Conservation (phyloP, 2,797 vertebrate genomes). For the Falco novaeseelandiae region DNA sequence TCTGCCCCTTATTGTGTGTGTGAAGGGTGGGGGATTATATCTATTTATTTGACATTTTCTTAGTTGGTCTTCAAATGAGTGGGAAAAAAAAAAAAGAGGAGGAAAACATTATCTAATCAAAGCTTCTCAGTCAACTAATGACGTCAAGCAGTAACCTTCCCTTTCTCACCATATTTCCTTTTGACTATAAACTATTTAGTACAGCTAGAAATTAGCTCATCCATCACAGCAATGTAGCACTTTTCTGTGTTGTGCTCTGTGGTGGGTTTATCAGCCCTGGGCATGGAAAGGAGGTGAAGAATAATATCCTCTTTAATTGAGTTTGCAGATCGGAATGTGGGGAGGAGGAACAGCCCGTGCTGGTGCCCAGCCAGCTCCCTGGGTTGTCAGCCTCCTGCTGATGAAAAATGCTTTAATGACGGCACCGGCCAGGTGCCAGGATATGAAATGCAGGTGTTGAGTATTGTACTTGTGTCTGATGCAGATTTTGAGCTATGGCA, state of each 20-base stretch:
- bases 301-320: constrained; percentile 38
- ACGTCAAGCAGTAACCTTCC: not conserved
- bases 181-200: not conserved
- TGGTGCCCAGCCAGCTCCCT: fast-evolving
- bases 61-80: not conserved
- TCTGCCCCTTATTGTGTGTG: not conserved
- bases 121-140: not conserved
- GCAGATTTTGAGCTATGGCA: not conserved
- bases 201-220: not conserved
- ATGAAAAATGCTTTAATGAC: not conserved
- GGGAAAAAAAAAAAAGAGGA: not conserved
- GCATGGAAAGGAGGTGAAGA: not conserved
- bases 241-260: not conserved
- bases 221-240: not conserved
- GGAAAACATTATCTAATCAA: not conserved
- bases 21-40: not conserved
- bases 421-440: not conserved
- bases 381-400: not conserved
- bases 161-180: not conserved
- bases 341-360: not conserved
- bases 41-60: not conserved
- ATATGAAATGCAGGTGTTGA: fast-evolving
- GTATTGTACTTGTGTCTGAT: not conserved
- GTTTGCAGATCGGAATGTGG: not conserved
- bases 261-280: not conserved